A percentile compares a stretch with the other conserved stretches of the same genome.
phyloP scores from a whole-genome alignment of 2,888 invertebrate species.

The Anodontia alba region DNA sequence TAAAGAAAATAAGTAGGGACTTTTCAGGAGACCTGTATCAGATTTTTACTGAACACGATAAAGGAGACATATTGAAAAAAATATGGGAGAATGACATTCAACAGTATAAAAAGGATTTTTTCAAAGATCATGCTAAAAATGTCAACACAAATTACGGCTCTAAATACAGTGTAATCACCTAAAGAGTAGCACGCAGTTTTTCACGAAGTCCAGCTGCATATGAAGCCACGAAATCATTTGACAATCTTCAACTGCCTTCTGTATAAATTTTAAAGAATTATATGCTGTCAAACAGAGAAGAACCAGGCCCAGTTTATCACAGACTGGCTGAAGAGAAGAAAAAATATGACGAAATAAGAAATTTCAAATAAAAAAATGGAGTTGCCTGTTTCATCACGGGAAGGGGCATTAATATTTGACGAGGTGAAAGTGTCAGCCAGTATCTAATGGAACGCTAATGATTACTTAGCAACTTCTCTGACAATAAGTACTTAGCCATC shows the following conservation, averaged over 20 bases:
- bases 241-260: not conserved
- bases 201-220: not conserved
- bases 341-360: not conserved
- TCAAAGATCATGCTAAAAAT: not conserved
- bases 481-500: too few species aligned
- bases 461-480: too few species aligned
- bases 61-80: conserved; percentile 3
- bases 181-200: not conserved
- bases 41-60: not conserved
- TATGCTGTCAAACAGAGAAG: not conserved
- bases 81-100: conserved; percentile 12
- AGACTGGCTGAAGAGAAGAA: not conserved
- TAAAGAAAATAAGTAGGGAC: not conserved
- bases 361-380: not conserved
- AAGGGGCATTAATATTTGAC: not conserved
- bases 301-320: not conserved
- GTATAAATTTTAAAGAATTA: not conserved
- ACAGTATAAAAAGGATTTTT: not conserved
- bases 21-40: not conserved
- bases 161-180: not conserved
- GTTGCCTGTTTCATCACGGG: not conserved
- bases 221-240: not conserved
- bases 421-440: too few species aligned
- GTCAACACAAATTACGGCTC: not conserved
- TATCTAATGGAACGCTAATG: too few species aligned